phyloP scores from a whole-genome alignment of 2,113 vertebrate genomes.

The Macheiramphus alcinus region DNA sequence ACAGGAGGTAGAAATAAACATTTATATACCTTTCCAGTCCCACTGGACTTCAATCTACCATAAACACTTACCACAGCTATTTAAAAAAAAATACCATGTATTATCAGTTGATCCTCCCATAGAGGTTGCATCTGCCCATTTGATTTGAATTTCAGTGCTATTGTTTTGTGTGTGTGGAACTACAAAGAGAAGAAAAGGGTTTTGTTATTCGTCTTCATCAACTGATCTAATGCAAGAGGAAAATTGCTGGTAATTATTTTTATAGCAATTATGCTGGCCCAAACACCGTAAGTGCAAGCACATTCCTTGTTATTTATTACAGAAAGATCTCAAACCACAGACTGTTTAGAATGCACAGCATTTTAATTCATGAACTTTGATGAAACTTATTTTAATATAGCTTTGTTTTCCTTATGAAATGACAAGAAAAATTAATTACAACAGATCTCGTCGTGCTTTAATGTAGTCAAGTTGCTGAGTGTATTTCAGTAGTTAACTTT shows the following conservation, averaged over 20 bases:
- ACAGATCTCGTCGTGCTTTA: neutral
- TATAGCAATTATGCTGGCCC: conserved; percentile 50
- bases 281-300: conserved; percentile 51
- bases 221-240: conserved; percentile 61
- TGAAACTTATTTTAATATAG: conserved; percentile 53
- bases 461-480: conserved; percentile 18
- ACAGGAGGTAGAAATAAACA: neutral
- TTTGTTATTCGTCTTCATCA: conserved; percentile 62
- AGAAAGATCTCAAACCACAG: conserved; percentile 37
- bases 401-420: conserved; percentile 46
- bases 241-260: conserved; percentile 70
- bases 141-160: conserved; percentile 54
- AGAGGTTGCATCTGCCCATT: conserved; percentile 5
- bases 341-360: conserved; percentile 25
- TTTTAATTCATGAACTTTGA: conserved; percentile 50
- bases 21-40: neutral
- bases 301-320: conserved; percentile 55
- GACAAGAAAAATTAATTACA: conserved; percentile 43
- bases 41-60: neutral
- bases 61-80: neutral
- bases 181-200: conserved; percentile 51
- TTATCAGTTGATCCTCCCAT: neutral
- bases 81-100: neutral
- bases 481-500: neutral
- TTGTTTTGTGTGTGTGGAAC: conserved; percentile 51